These are phyloP conservation scores for Apeltes quadracus DNA, from an alignment of 2,113 vertebrate genomes.

Conservation along the genomic window DNA sequence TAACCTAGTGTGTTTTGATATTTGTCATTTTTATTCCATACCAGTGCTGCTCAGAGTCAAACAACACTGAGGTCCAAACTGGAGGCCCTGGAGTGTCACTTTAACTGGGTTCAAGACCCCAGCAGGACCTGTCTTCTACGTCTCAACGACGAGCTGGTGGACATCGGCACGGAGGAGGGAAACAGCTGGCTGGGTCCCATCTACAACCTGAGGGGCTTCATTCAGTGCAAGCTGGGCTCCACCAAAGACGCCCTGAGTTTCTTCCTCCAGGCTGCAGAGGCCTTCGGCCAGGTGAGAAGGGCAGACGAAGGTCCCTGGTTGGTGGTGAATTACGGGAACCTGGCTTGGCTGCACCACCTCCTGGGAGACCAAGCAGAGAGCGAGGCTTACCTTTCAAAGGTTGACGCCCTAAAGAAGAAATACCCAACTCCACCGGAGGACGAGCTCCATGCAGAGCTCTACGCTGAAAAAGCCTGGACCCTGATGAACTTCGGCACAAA, in stretches of 20 bases:
- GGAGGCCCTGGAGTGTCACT: slow-evolving; percentile 8
- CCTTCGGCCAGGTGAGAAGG: slow-evolving; percentile 6
- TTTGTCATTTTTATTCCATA: background rate
- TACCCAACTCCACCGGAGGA: background rate
- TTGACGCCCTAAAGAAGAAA: background rate
- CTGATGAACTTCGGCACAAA: too few species aligned
- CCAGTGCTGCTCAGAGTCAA: slow-evolving; percentile 39
- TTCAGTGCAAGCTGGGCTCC: slow-evolving; percentile 37
- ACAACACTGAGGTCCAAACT: slow-evolving; percentile 19
- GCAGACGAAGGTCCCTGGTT: slow-evolving; percentile 59
- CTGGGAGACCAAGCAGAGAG: slow-evolving; percentile 25
- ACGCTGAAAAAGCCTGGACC: too few species aligned
- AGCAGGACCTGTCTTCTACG: background rate
- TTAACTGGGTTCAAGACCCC: background rate
- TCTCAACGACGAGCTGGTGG: slow-evolving; percentile 43
- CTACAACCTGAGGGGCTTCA: slow-evolving; percentile 64
- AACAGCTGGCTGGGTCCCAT: slow-evolving; percentile 64
- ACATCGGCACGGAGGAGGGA: slow-evolving; percentile 41
- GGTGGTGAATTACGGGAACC: slow-evolving; percentile 59
- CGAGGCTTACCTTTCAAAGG: background rate
- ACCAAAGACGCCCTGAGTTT: background rate
- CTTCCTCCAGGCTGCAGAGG: background rate
- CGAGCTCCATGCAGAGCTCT: background rate
- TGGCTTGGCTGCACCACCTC: slow-evolving; percentile 63
- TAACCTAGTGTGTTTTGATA: background rate